phyloP scores from a whole-genome alignment of 2,888 invertebrate species.

The Operophtera brumata region DNA sequence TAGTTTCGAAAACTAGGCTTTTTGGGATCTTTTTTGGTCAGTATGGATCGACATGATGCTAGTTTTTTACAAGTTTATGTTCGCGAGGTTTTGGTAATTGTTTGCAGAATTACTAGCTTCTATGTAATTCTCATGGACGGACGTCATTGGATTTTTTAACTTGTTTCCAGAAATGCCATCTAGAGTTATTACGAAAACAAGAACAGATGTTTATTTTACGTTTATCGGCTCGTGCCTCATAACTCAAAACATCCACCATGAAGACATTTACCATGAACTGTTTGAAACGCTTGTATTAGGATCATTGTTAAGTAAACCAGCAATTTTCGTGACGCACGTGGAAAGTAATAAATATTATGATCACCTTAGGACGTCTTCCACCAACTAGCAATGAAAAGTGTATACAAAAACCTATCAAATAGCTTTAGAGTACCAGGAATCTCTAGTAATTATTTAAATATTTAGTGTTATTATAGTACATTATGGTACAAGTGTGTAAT shows the following conservation, averaged over 20 bases:
- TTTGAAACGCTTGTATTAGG: conserved; percentile 13
- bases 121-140: conserved; percentile 15
- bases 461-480: too few species aligned
- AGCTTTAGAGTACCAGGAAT: too few species aligned
- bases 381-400: too few species aligned
- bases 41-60: too few species aligned
- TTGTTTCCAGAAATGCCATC: neutral
- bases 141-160: neutral
- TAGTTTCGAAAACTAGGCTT: too few species aligned
- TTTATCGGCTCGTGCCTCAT: conserved; percentile 50
- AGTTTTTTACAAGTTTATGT: too few species aligned
- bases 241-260: conserved; percentile 52
- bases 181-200: conserved; percentile 25
- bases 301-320: conserved; percentile 9
- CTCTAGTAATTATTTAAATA: too few species aligned
- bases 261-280: conserved; percentile 32
- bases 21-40: too few species aligned
- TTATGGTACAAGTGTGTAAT: too few species aligned
- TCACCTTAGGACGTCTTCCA: neutral
- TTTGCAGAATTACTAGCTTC: too few species aligned
- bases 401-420: too few species aligned
- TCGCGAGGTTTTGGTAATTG: too few species aligned
- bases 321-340: conserved; percentile 1
- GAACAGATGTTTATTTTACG: conserved; percentile 53
- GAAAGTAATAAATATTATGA: neutral